Base-by-base conservation (phyloP, 1,140 invertebrate genomes). In the Cyclargus thomasi region DNA sequence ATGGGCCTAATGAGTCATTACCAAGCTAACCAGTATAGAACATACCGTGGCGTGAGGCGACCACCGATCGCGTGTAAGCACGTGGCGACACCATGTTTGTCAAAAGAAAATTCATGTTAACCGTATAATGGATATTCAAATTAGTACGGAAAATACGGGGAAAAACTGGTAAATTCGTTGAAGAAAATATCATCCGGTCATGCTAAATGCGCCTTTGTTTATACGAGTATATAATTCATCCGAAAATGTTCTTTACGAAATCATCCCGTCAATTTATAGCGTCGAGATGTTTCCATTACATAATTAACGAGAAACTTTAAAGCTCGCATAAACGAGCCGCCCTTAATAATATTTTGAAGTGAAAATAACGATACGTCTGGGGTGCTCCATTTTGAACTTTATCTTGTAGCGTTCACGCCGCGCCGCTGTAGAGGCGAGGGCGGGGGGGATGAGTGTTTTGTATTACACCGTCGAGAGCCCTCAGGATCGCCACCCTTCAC, bases 401-500 rank as follows among this genome's bases (percentile, higher is more conserved):
- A 67, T 67, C 53, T 35, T 57, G 57, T 67, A 35, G 18, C 29
- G 57, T 59, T 66, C 53, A 62, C 55, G 57, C 23, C 36, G 29
- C 29, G 53, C 64, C 64, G n/a, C n/a, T n/a, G n/a, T n/a, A n/a
- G n/a, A n/a, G n/a, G n/a, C n/a, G n/a, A n/a, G n/a, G 4, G 35
- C 39, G 23, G 55, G 23, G 18, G 17, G 23, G 29, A 53, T 36
- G 57, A 67, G 65, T 67, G 65, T 67, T 67, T 67, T 66, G 65
- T 66, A 66, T 18, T 62, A 67, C 65, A 67, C 67, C 73, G 71
- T 74, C 75, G 78, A 80, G 75, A 74, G 75, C 70, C 67, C 63
- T 64, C 70, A 76, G 76, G 78, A 81, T 78, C 72, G 72, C 75
- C 81, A 75, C 81, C 81, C 81, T 73, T 75, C 67, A 83, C 82